phyloP scores from a whole-genome alignment of 92 coral and sea anemone genomes.

The Metridium senile region DNA sequence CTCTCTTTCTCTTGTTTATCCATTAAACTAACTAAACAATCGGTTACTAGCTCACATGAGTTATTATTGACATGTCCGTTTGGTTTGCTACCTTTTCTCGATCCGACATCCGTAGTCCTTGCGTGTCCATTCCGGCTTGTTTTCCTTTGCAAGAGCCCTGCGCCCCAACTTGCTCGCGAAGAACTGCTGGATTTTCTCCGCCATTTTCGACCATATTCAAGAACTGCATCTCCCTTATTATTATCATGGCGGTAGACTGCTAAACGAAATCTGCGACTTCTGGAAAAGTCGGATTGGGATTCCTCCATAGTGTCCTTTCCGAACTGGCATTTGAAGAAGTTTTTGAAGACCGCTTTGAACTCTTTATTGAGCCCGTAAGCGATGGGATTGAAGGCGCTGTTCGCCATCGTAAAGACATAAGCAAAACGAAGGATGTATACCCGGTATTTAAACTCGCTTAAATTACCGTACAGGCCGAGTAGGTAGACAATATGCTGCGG shows the following conservation, averaged over 20 bases:
- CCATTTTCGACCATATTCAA: constrained; percentile 35
- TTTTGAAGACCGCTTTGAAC: constrained; percentile 84
- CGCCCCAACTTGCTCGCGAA: constrained; percentile 6
- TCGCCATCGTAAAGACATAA: constrained; percentile 97
- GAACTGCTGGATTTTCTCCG: constrained; percentile 37
- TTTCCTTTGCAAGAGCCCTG: background rate
- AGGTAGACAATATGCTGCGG: constrained; percentile 92
- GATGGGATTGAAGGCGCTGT: constrained; percentile 95
- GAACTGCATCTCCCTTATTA: constrained; percentile 26
- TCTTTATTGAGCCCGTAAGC: constrained; percentile 93
- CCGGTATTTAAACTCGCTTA: constrained; percentile 58
- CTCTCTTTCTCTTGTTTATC: constrained; percentile 13
- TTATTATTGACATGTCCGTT: constrained; percentile 28
- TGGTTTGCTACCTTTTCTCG: background rate
- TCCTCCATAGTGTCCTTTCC: constrained; percentile 45
- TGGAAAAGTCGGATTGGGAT: constrained; percentile 11
- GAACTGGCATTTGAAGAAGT: constrained; percentile 78
- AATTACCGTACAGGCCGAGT: constrained; percentile 77
- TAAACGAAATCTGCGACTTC: constrained; percentile 55
- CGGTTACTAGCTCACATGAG: background rate
- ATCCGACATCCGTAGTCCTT: background rate
- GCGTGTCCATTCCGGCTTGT: background rate
- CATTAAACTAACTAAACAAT: constrained; percentile 15
- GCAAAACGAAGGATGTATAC: constrained; percentile 88
- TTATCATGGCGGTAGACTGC: constrained; percentile 62